Evolutionary conservation across 2,888 invertebrate species (phyloP).

Genomic region (Hoplodrina blanda): DNA sequence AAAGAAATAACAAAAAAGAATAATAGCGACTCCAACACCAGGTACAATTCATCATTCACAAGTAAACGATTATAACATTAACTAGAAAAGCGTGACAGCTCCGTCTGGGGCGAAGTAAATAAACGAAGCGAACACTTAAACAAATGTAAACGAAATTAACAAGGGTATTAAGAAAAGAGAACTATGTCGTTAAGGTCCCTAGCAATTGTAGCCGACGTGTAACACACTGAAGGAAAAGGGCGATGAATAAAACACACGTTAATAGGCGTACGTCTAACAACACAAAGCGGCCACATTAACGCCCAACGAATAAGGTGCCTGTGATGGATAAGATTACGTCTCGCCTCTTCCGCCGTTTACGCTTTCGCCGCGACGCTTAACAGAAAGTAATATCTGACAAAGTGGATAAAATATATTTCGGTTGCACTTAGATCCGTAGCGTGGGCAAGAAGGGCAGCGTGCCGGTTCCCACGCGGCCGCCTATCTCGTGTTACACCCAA

Average conservation of each 20-base stretch:
- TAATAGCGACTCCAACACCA: conserved; percentile 21
- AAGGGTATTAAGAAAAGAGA: conserved; percentile 80
- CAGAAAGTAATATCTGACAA: conserved; percentile 87
- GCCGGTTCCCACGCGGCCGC: conserved; percentile 87
- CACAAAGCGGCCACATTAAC: conserved; percentile 84
- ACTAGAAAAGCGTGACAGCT: conserved; percentile 58
- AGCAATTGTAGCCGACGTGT: conserved; percentile 78
- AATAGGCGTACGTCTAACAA: conserved; percentile 81
- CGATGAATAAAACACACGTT: conserved; percentile 86
- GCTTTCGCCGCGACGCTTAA: conserved; percentile 81
- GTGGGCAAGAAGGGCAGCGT: conserved; percentile 76
- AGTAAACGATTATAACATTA: conserved; percentile 56
- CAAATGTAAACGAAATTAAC: conserved; percentile 81
- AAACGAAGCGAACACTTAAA: conserved; percentile 73
- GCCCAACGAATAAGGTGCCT: conserved; percentile 81
- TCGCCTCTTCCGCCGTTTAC: conserved; percentile 78
- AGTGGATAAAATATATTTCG: conserved; percentile 85
- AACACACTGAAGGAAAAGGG: conserved; percentile 79
- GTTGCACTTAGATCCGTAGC: conserved; percentile 86
- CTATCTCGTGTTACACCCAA: conserved; percentile 86
- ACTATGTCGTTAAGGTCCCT: conserved; percentile 80
- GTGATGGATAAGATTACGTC: conserved; percentile 86
- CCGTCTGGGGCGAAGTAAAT: conserved; percentile 67
- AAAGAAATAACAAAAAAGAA: conserved; percentile 33
- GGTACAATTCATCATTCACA: conserved; percentile 53